Percentiles rank a stretch among this genome's conserved stretches.
Conservation (phyloP, 2,113 vertebrate species). For the western clawed frog (Xenopus tropicalis) region DNA sequence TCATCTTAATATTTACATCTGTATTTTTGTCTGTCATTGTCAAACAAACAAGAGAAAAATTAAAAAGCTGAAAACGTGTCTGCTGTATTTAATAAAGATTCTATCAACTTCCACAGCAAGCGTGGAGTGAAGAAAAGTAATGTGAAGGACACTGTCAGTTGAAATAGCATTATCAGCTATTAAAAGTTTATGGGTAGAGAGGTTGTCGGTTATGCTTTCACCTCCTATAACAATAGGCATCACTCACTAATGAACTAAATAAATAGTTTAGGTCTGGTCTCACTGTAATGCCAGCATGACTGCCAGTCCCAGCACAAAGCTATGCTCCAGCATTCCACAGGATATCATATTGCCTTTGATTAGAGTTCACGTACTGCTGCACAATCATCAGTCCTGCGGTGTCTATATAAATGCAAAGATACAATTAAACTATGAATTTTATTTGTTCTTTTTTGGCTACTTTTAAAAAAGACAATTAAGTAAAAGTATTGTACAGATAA, state of each 20-base stretch:
- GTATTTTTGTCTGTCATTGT: not conserved
- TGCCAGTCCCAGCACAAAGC: not conserved
- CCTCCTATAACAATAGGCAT: slow-evolving; percentile 24
- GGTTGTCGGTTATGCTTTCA: slow-evolving; percentile 32
- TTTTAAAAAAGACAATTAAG: no score
- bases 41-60: no score
- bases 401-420: no score
- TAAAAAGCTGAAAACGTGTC: no score
- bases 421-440: no score
- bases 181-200: slow-evolving; percentile 20
- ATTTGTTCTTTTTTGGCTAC: no score
- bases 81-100: no score
- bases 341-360: not conserved
- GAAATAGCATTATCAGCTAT: slow-evolving; percentile 26
- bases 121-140: no score
- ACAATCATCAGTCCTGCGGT: no score
- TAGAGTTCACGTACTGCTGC: not conserved
- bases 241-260: slow-evolving; percentile 35
- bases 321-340: not conserved
- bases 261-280: not conserved
- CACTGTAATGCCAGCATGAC: slow-evolving; percentile 13
- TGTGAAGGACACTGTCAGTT: not conserved
- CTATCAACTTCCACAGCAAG: no score
- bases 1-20: not conserved
- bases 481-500: no score